These are phyloP conservation scores for Junco hyemalis DNA, from an alignment of 2,113 vertebrate species.

Conservation along the genomic window DNA sequence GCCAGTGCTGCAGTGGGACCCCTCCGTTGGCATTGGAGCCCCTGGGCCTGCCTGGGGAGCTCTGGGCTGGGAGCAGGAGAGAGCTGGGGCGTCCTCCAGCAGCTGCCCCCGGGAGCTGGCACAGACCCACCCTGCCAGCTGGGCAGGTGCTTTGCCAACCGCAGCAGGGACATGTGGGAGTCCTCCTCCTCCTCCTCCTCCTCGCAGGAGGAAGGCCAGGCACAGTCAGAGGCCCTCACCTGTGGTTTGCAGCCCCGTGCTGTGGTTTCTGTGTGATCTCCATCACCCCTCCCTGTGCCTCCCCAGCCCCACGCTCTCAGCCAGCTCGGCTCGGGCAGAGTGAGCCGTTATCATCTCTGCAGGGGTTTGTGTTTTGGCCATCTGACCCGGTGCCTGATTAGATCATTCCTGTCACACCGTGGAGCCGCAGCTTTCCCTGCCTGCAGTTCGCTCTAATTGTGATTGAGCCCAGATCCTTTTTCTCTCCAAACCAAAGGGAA, in stretches of 20 bases:
- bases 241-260: rapidly evolving
- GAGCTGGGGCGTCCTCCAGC: neutral
- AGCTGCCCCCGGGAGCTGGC: rapidly evolving
- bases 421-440: neutral
- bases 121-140: rapidly evolving
- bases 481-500: neutral
- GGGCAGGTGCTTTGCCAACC: rapidly evolving
- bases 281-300: neutral
- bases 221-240: neutral
- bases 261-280: neutral
- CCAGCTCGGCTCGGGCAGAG: neutral
- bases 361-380: neutral
- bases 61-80: rapidly evolving
- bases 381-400: neutral
- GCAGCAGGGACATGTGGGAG: neutral
- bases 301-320: neutral
- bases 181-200: neutral
- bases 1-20: neutral
- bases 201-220: neutral
- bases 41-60: neutral
- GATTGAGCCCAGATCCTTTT: neutral
- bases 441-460: conserved; percentile 27
- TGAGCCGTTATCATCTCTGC: neutral
- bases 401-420: neutral
- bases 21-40: rapidly evolving